Conservation (phyloP, 2,113 vertebrate species). For the Ceyx cyanopectus region DNA sequence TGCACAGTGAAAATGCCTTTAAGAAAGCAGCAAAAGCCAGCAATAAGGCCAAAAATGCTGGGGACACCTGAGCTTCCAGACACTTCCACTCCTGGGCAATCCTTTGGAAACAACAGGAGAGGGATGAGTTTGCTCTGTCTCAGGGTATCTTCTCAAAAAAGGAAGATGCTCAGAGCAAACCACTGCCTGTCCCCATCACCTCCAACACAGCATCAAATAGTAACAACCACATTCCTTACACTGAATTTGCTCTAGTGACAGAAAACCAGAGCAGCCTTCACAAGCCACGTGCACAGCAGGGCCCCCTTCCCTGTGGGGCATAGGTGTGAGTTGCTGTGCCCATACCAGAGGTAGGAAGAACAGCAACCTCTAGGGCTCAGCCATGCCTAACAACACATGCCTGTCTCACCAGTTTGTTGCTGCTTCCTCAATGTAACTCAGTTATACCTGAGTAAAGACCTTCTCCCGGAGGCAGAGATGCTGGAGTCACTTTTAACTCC, state of each 20-base stretch:
- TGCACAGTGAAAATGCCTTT: not conserved
- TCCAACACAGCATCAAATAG: fast-evolving
- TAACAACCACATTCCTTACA: fast-evolving
- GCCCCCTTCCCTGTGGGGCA: fast-evolving
- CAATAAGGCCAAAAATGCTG: not conserved
- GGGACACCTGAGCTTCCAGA: not conserved
- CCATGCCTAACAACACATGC: fast-evolving
- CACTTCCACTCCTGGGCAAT: not conserved
- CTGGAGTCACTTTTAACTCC: not conserved
- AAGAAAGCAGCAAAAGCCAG: not conserved
- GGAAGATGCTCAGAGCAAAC: fast-evolving
- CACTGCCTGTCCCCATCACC: fast-evolving
- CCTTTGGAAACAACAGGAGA: not conserved
- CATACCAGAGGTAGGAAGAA: not conserved
- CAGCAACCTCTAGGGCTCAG: not conserved
- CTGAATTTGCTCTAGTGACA: fast-evolving
- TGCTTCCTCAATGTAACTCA: not conserved
- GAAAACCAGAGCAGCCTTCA: fast-evolving
- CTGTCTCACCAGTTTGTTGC: not conserved
- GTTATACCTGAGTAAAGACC: not conserved
- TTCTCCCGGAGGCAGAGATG: not conserved
- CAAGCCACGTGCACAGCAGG: fast-evolving
- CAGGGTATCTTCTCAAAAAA: too few relatives aligned
- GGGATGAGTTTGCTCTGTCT: not conserved
- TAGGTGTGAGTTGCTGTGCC: fast-evolving